Percentiles rank a stretch among this genome's conserved stretches.
Evolutionary conservation across 2,797 vertebrate genomes (phyloP).

Genomic region (Platalea minor): DNA sequence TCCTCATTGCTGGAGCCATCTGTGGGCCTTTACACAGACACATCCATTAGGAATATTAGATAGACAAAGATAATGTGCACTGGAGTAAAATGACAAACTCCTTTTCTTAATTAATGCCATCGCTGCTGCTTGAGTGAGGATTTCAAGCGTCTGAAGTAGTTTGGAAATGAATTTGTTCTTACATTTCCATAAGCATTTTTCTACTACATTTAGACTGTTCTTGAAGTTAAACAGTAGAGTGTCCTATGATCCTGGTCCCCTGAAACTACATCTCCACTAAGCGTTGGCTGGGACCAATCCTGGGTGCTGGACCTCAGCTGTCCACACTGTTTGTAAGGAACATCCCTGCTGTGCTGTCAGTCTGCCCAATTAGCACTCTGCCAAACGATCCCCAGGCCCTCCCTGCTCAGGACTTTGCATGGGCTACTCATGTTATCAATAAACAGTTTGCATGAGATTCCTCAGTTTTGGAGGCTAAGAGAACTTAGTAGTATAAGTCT

Average conservation of each 20-base stretch:
- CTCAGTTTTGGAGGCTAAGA: background rate
- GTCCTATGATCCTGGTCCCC: background rate
- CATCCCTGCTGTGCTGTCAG: background rate
- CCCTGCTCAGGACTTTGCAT: background rate
- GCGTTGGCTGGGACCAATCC: fast-evolving
- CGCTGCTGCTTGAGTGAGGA: background rate
- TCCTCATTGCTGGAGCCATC: conserved; percentile 35
- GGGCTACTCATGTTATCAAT: background rate
- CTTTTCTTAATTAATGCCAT: conserved; percentile 38
- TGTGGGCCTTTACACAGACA: conserved; percentile 37
- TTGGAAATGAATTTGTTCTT: background rate
- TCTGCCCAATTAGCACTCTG: fast-evolving
- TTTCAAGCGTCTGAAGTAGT: background rate
- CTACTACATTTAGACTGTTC: background rate
- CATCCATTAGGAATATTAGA: conserved; percentile 53
- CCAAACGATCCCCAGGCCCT: fast-evolving
- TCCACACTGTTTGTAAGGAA: background rate
- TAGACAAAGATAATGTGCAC: conserved; percentile 15
- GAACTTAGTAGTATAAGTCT: background rate
- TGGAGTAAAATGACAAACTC: conserved; percentile 16
- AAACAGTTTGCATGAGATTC: background rate
- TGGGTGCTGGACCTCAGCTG: background rate
- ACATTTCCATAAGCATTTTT: background rate
- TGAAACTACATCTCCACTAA: background rate
- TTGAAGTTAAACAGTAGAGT: background rate